Conservation (phyloP, 1,140 invertebrate species). For the Drosophila orosa region DNA sequence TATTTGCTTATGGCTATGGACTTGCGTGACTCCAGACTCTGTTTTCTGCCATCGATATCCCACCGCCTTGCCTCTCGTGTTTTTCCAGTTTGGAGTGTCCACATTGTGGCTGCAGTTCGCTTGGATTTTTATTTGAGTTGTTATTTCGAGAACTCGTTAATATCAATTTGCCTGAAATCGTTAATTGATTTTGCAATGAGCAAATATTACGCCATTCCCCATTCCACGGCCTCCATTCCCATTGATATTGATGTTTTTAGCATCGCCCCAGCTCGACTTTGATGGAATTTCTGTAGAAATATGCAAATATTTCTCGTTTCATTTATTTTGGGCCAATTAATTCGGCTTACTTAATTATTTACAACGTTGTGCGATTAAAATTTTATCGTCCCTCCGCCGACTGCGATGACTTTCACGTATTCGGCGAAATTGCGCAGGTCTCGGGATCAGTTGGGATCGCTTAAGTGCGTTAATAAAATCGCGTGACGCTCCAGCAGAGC, state of each 20-base stretch:
- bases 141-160: conserved; percentile 82
- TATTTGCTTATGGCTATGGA: conserved; percentile 55
- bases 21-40: conserved; percentile 75
- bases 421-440: conserved; percentile 69
- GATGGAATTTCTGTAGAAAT: conserved; percentile 59
- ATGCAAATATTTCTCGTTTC: conserved; percentile 42
- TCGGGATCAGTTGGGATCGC: conserved; percentile 59
- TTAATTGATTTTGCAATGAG: conserved; percentile 83
- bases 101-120: conserved; percentile 43
- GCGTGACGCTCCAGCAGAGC: conserved; percentile 51
- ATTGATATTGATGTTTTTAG: conserved; percentile 26
- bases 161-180: conserved; percentile 82
- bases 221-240: conserved; percentile 49
- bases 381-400: conserved; percentile 59
- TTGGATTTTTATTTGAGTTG: conserved; percentile 52
- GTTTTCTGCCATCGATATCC: conserved; percentile 46
- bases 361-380: conserved; percentile 53
- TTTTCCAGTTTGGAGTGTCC: conserved; percentile 58
- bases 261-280: conserved; percentile 7
- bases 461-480: conserved; percentile 69
- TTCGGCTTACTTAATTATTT: conserved; percentile 66
- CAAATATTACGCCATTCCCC: conserved; percentile 80
- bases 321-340: conserved; percentile 69
- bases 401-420: conserved; percentile 65
- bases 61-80: conserved; percentile 25